Evolutionary conservation across 2,797 vertebrate species (phyloP).

Genomic region (Antennarius maculatus): DNA sequence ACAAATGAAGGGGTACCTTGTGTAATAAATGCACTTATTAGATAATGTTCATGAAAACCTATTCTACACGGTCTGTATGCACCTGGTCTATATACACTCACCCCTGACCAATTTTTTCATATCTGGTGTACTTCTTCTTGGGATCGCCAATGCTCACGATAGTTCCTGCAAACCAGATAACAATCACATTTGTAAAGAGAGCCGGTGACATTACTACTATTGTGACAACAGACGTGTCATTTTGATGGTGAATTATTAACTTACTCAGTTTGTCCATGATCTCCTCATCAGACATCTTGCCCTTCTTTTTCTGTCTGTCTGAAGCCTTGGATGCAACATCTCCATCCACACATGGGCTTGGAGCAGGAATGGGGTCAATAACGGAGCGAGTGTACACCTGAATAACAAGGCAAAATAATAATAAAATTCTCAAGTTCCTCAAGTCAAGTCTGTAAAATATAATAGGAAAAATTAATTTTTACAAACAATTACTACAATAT

Average conservation of each 20-base stretch:
- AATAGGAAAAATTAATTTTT: not conserved
- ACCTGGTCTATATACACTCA: slow-evolving; percentile 73
- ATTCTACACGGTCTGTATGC: too few relatives aligned
- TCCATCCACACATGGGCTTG: slow-evolving; percentile 81
- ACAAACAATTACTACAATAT: not conserved
- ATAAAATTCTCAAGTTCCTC: not conserved
- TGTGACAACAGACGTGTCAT: not conserved
- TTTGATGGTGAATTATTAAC: not conserved
- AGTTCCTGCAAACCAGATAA: slow-evolving; percentile 82
- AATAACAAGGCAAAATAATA: slow-evolving; percentile 19
- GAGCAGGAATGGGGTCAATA: slow-evolving; percentile 93
- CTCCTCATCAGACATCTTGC: slow-evolving; percentile 97
- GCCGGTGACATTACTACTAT: not conserved
- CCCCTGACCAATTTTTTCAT: slow-evolving; percentile 98
- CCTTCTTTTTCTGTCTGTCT: slow-evolving; percentile 94
- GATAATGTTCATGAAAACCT: too few relatives aligned
- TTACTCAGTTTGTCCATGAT: slow-evolving; percentile 98
- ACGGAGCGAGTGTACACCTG: slow-evolving; percentile 96
- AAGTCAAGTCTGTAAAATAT: not conserved
- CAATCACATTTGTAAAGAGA: slow-evolving; percentile 4
- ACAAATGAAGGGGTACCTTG: too few relatives aligned
- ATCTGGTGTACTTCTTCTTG: slow-evolving; percentile 99
- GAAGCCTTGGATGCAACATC: slow-evolving; percentile 85
- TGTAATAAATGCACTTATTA: too few relatives aligned
- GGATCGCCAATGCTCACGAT: slow-evolving; percentile 98